Evolutionary conservation across 2,113 vertebrate species (phyloP).

Genomic region (Cardinalis cardinalis): DNA sequence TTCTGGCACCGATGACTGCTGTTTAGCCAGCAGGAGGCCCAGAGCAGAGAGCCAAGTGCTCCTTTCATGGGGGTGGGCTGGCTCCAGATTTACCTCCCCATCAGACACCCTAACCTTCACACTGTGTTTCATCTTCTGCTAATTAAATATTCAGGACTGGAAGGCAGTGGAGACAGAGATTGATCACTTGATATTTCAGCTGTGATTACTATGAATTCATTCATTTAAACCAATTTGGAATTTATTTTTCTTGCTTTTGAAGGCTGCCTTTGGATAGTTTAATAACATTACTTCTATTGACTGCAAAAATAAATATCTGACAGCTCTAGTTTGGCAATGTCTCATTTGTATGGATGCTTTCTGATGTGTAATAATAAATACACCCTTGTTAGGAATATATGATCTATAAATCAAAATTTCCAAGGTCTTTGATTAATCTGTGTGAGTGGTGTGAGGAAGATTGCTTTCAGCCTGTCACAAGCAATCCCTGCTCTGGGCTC

Average conservation of each 20-base stretch:
- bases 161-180: background rate
- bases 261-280: background rate
- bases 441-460: background rate
- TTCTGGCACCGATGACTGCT: background rate
- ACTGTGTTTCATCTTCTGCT: background rate
- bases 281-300: background rate
- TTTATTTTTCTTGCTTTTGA: slow-evolving; percentile 46
- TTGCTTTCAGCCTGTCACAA: background rate
- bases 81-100: background rate
- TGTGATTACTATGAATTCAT: slow-evolving; percentile 35
- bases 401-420: slow-evolving; percentile 4
- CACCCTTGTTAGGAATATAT: background rate
- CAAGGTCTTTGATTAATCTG: slow-evolving; percentile 11
- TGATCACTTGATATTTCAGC: slow-evolving; percentile 26
- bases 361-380: slow-evolving; percentile 7
- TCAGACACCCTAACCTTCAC: background rate
- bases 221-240: slow-evolving; percentile 11
- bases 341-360: background rate
- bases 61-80: background rate
- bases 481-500: background rate
- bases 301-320: slow-evolving; percentile 26
- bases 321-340: background rate
- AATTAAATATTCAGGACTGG: slow-evolving; percentile 8
- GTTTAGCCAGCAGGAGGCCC: background rate
- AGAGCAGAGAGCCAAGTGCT: background rate